phyloP scores from a whole-genome alignment of 2,797 vertebrate genomes.

The Labeo calbasu region DNA sequence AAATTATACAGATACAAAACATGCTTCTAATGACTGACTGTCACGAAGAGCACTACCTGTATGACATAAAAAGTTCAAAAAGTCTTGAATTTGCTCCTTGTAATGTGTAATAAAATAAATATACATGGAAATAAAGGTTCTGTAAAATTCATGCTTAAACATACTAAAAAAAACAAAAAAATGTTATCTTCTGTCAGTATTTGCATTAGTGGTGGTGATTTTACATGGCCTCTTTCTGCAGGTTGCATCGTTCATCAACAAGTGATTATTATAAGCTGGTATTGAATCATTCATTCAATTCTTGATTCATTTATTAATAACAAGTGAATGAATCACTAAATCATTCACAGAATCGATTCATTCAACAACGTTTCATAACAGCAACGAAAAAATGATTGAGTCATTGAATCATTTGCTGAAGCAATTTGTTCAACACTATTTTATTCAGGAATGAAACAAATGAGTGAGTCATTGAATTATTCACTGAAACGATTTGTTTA shows the following conservation, averaged over 20 bases:
- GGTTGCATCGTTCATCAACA: not conserved
- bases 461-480: too few relatives aligned
- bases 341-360: not conserved
- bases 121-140: not conserved
- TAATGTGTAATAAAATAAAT: not conserved
- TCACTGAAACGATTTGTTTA: too few relatives aligned
- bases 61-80: not conserved
- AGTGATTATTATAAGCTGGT: not conserved
- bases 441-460: too few relatives aligned
- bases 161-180: not conserved
- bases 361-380: too few relatives aligned
- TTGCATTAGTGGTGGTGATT: not conserved
- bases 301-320: too few relatives aligned
- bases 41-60: not conserved
- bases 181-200: not conserved
- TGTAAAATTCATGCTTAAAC: too few relatives aligned
- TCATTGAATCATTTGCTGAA: too few relatives aligned
- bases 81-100: not conserved
- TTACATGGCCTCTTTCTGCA: not conserved
- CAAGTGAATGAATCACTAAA: not conserved
- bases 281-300: not conserved
- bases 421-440: too few relatives aligned
- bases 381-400: too few relatives aligned
- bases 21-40: too few relatives aligned
- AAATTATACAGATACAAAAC: constrained; percentile 3